Percentiles rank a stretch among this genome's conserved stretches.
Conservation (phyloP, 1,140 invertebrate genomes). For the Drosophila ohnishii region DNA sequence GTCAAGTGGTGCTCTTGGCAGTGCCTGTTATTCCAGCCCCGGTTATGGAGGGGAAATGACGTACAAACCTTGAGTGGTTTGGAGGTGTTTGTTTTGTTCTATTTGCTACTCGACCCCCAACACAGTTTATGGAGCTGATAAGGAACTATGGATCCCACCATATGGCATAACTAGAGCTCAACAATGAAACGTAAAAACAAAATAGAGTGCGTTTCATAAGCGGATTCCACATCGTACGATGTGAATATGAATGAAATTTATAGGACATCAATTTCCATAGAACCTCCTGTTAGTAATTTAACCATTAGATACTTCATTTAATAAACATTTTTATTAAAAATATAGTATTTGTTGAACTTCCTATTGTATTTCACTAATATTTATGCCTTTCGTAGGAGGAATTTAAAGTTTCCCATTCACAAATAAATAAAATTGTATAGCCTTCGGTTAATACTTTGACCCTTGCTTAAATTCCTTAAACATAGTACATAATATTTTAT, state of each 20-base stretch:
- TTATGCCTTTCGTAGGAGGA: neutral
- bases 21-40: conserved; percentile 9
- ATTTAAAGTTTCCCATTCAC: neutral
- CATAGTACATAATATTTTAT: neutral
- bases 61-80: conserved; percentile 50
- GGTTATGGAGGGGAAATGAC: conserved; percentile 51
- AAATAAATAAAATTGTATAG: neutral
- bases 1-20: conserved; percentile 46
- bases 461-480: neutral
- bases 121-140: conserved; percentile 51
- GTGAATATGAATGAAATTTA: neutral
- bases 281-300: neutral
- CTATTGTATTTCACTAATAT: neutral
- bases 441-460: neutral
- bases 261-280: neutral
- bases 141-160: conserved; percentile 33
- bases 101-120: conserved; percentile 50
- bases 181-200: conserved; percentile 6
- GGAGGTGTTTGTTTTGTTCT: conserved; percentile 30
- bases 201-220: conserved; percentile 5
- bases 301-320: neutral
- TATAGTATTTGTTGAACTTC: neutral
- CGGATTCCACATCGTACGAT: neutral
- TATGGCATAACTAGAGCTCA: conserved; percentile 14
- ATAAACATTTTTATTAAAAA: neutral